These are phyloP conservation scores for Corydoras sp. DNA, from an alignment of 2,113 vertebrate species.

Conservation along the genomic window DNA sequence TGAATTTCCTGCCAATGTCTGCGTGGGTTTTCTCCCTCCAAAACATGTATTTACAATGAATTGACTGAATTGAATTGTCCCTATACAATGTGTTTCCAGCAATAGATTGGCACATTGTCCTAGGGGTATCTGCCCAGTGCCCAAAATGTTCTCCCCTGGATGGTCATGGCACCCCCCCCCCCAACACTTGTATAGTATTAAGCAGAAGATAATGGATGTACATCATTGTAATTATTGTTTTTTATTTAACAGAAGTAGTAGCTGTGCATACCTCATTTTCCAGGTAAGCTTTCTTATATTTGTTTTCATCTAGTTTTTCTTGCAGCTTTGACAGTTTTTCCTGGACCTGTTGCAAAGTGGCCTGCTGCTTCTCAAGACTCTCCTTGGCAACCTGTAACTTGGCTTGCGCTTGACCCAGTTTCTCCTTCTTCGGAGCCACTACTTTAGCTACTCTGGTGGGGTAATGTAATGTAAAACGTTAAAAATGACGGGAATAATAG, in stretches of 20 bases:
- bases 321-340: conserved; percentile 74
- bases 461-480: conserved; percentile 12
- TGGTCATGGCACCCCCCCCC: too few relatives aligned
- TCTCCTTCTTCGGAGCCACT: conserved; percentile 81
- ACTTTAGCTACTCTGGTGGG: conserved; percentile 74
- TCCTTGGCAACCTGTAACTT: conserved; percentile 74
- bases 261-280: conserved; percentile 73
- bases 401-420: conserved; percentile 71
- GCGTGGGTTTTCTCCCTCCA: too few relatives aligned
- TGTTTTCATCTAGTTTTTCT: conserved; percentile 72
- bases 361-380: conserved; percentile 74
- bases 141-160: too few relatives aligned
- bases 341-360: conserved; percentile 74
- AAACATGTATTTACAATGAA: too few relatives aligned
- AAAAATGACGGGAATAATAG: not conserved
- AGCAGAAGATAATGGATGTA: too few relatives aligned
- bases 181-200: too few relatives aligned
- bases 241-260: not conserved
- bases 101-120: too few relatives aligned
- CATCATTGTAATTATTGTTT: too few relatives aligned
- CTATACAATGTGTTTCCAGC: too few relatives aligned
- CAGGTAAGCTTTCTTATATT: conserved; percentile 77
- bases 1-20: too few relatives aligned
- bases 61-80: too few relatives aligned
- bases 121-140: too few relatives aligned